Evolutionary conservation across 2,888 invertebrate genomes (phyloP).

Genomic region (Trichogramma evanescens): DNA sequence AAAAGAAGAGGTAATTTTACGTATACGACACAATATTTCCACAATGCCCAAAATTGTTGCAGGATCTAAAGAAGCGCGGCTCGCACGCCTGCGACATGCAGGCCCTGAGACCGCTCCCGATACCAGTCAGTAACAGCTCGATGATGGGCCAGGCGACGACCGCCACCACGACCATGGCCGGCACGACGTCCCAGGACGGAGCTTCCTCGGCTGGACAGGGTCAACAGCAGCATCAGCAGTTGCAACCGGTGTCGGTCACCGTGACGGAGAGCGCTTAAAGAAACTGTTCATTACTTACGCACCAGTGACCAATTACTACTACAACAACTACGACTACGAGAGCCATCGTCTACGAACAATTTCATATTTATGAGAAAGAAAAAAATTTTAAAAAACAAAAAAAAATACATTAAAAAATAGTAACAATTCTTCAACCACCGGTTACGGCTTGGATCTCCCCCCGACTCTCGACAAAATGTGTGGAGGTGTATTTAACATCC

Average conservation of each 20-base stretch:
- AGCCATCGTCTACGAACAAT: too few species aligned
- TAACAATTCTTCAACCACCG: slow-evolving; percentile 22
- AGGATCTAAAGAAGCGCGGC: slow-evolving; percentile 48
- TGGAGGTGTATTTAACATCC: slow-evolving; percentile 4
- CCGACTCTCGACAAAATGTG: slow-evolving; percentile 32
- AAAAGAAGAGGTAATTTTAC: not conserved
- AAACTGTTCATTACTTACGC: not conserved
- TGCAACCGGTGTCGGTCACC: slow-evolving; percentile 32
- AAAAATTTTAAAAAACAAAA: not conserved
- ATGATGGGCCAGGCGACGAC: slow-evolving; percentile 19
- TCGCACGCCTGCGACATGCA: slow-evolving; percentile 48
- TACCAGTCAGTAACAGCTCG: slow-evolving; percentile 28
- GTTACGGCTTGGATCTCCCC: slow-evolving; percentile 24
- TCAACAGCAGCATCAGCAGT: slow-evolving; percentile 24
- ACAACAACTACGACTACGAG: slow-evolving; percentile 17
- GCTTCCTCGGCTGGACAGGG: slow-evolving; percentile 26
- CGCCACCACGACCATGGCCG: slow-evolving; percentile 38
- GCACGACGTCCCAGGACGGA: slow-evolving; percentile 30
- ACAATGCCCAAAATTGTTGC: slow-evolving; percentile 37
- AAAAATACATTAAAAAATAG: slow-evolving; percentile 6
- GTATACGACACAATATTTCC: not conserved
- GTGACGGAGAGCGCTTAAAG: slow-evolving; percentile 45
- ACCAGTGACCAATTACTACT: slow-evolving; percentile 19
- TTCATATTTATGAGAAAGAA: not conserved
- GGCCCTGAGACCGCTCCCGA: slow-evolving; percentile 46